Conservation (phyloP, 2,797 vertebrate species). For the Botia almorhae region DNA sequence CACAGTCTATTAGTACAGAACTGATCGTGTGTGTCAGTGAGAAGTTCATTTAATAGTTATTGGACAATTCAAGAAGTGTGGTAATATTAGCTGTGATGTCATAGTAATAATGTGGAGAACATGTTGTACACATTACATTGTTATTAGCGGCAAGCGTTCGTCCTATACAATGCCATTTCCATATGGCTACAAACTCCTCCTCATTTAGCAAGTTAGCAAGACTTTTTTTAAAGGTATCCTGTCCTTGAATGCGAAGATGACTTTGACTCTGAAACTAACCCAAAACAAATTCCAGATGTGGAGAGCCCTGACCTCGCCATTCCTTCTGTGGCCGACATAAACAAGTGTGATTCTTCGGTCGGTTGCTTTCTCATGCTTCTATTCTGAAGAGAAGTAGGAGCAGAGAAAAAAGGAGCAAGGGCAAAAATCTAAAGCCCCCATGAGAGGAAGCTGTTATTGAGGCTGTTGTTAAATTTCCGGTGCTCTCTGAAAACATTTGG, state of each 20-base stretch:
- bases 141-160: constrained; percentile 11
- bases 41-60: too few relatives aligned
- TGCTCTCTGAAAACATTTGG: not conserved
- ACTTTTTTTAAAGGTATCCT: constrained; percentile 8
- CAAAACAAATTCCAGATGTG: constrained; percentile 57
- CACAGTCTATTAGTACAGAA: too few relatives aligned
- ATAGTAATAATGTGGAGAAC: not conserved
- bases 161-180: constrained; percentile 1
- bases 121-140: too few relatives aligned
- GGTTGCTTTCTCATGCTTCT: constrained; percentile 54
- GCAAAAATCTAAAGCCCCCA: constrained; percentile 45
- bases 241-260: constrained; percentile 24
- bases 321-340: constrained; percentile 46
- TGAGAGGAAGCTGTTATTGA: constrained; percentile 13
- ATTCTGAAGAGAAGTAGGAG: constrained; percentile 23
- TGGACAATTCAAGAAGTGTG: not conserved
- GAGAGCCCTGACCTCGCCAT: constrained; percentile 42
- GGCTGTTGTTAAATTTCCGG: not conserved
- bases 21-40: too few relatives aligned
- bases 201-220: constrained; percentile 9
- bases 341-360: constrained; percentile 45
- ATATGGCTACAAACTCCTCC: not conserved
- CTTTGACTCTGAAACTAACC: constrained; percentile 26
- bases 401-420: constrained; percentile 5
- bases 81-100: not conserved